Conservation (phyloP, 1,140 invertebrate genomes). For the Pteromalus puparum region DNA sequence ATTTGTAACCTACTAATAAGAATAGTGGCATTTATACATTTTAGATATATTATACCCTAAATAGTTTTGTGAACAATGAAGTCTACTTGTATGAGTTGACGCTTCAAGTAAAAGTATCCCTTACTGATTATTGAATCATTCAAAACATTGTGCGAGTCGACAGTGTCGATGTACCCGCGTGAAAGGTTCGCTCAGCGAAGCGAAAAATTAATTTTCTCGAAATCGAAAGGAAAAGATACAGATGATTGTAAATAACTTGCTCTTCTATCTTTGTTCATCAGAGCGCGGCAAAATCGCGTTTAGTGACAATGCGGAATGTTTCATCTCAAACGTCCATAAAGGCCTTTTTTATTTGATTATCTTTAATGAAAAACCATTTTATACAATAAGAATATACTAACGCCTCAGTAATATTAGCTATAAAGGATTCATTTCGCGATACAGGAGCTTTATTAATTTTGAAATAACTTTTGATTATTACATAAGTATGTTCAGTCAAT, state of each 20-base stretch:
- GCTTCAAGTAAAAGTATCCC: not conserved
- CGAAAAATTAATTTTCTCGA: conserved; percentile 2
- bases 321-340: not conserved
- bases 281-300: not conserved
- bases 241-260: conserved; percentile 25
- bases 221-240: not conserved
- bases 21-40: not conserved
- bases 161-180: not conserved
- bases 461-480: not conserved
- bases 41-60: too few relatives aligned
- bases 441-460: too few relatives aligned
- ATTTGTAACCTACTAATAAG: not conserved
- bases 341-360: not conserved
- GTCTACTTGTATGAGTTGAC: not conserved
- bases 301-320: not conserved
- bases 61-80: too few relatives aligned
- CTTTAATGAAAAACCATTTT: not conserved
- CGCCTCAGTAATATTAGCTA: not conserved
- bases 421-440: too few relatives aligned
- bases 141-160: not conserved
- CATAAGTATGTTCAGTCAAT: not conserved
- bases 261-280: not conserved
- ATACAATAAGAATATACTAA: not conserved
- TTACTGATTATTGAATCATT: not conserved
- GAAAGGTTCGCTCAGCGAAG: not conserved